Conservation (phyloP, 2,113 vertebrate genomes). For the Podiceps cristatus region DNA sequence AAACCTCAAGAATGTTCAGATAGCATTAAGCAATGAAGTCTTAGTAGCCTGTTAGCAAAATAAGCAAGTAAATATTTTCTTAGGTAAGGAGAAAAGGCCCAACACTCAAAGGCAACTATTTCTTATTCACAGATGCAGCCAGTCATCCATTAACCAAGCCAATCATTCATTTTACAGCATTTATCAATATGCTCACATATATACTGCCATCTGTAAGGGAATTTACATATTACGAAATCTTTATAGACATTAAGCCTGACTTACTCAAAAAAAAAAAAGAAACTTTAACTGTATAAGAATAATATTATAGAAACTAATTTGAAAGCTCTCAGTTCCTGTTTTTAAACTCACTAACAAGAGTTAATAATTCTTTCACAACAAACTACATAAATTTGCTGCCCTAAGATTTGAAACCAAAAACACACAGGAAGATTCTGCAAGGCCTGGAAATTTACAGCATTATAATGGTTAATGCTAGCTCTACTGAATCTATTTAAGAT, state of each 20-base stretch:
- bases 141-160: not conserved
- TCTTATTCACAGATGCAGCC: not conserved
- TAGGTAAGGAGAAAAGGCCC: not conserved
- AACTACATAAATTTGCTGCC: not conserved
- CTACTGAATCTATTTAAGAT: not conserved
- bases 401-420: not conserved
- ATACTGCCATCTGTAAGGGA: not conserved
- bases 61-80: not conserved
- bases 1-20: not conserved
- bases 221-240: not conserved
- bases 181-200: not conserved
- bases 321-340: not conserved
- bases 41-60: not conserved
- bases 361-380: not conserved
- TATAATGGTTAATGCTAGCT: not conserved
- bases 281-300: not conserved
- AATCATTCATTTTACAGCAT: not conserved
- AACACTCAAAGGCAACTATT: not conserved
- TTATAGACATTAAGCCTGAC: not conserved
- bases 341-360: not conserved
- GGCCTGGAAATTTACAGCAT: not conserved
- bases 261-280: not conserved
- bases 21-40: not conserved
- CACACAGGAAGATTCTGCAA: accelerated
- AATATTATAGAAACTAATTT: not conserved